These are phyloP conservation scores for Pangasius djambal DNA, from an alignment of 2,797 vertebrate genomes.

Conservation along the genomic window DNA sequence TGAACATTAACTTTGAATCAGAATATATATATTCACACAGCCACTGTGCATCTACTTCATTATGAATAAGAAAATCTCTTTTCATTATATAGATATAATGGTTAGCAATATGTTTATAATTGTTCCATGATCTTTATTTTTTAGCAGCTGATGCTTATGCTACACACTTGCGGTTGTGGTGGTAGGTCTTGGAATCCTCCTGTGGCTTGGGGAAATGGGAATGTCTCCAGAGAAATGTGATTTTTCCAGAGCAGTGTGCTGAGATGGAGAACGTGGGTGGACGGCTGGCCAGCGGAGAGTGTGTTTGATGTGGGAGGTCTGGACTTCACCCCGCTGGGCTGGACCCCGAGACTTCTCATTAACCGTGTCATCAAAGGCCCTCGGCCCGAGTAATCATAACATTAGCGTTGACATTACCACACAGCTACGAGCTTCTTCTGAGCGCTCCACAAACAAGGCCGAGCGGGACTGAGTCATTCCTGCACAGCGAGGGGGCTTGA, in stretches of 20 bases:
- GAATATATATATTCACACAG: too few relatives aligned
- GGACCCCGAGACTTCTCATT: slow-evolving; percentile 91
- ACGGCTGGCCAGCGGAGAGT: slow-evolving; percentile 72
- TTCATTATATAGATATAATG: background rate
- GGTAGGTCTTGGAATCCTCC: slow-evolving; percentile 27
- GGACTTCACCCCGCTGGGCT: slow-evolving; percentile 82
- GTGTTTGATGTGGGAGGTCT: slow-evolving; percentile 99
- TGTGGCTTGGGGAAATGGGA: slow-evolving; percentile 47
- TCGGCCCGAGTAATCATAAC: slow-evolving; percentile 89
- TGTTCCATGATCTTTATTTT: background rate
- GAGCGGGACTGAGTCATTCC: slow-evolving; percentile 84
- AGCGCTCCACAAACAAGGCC: slow-evolving; percentile 90
- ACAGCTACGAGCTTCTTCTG: slow-evolving; percentile 85
- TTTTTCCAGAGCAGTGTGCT: slow-evolving; percentile 54
- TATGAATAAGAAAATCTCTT: background rate
- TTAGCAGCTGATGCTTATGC: slow-evolving; percentile 15
- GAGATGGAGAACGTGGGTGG: slow-evolving; percentile 65
- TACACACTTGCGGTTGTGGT: slow-evolving; percentile 16
- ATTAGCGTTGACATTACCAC: slow-evolving; percentile 94
- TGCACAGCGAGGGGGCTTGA: slow-evolving; percentile 75
- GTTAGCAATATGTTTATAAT: background rate
- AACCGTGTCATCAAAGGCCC: slow-evolving; percentile 95
- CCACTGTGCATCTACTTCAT: background rate
- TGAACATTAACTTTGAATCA: background rate
- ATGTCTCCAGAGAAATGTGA: slow-evolving; percentile 60